Evolutionary conservation across 2,888 invertebrate genomes (phyloP), one percentile per base, ranked within the genome.

Genomic region (Smittia aterrima): DNA sequence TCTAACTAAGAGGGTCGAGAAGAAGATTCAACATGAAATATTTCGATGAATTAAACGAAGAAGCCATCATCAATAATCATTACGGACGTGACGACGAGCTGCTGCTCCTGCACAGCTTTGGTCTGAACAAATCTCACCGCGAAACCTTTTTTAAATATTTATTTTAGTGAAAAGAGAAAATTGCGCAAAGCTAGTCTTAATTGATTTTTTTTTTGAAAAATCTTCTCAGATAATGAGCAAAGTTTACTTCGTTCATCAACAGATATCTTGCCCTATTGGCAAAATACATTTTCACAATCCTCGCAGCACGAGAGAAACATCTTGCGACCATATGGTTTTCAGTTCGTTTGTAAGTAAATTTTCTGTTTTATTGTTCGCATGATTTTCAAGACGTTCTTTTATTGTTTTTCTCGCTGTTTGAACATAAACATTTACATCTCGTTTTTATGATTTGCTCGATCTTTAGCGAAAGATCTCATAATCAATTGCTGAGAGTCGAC

Each of bases 301-400:
- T 32, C 32, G 9, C 32, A 47, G 47, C 47, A 47, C 47, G 16
- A n/a, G 11, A n/a, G 47, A 16, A 41, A 32, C 71, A 71, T 71
- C 71, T 71, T 71, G 71, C 58, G 47, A 71, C 58, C 71, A 71
- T 53, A 53, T 71, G 71, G 41, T n/a, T 16, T 24, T 41, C 20
- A 32, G 20, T 38, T 67, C 67, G 32, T 27, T 38, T 66, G 25
- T 3, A 66, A 27, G 0, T 13, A 66, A 13, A n/a, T 22, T 40
- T 18, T 67, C 25, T 11, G 11, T 40, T 67, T 67, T 38, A 25
- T 7, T 66, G 25, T 38, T 66, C 27, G 18, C 18, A 32, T 47
- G 47, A 11, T 6, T 32, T 32, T 32, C 9, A 47, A 47, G 16
- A 47, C 47, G 3, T 6, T 11, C 38, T 38, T 38, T 38, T 38